Conservation (phyloP, 2,797 vertebrate species). For the Cottoperca gobio region DNA sequence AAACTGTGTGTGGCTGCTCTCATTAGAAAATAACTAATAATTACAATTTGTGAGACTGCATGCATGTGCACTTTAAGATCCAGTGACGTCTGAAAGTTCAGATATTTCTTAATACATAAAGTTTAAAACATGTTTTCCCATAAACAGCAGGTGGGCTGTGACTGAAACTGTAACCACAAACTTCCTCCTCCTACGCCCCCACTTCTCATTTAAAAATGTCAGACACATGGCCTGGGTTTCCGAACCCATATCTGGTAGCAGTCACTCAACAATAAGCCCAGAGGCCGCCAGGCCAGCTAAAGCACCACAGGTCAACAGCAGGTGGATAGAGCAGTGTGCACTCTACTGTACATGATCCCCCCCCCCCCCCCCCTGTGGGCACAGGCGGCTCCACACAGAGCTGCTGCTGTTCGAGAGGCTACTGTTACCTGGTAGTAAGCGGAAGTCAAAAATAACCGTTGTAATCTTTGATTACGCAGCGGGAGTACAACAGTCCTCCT, state of each 20-base stretch:
- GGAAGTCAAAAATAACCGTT: slow-evolving; percentile 53
- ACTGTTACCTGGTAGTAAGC: slow-evolving; percentile 50
- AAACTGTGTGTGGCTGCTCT: neutral
- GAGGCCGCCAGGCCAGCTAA: slow-evolving; percentile 25
- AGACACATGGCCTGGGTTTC: slow-evolving; percentile 51
- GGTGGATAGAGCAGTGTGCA: slow-evolving; percentile 43
- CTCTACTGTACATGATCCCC: slow-evolving; percentile 18
- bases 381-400: slow-evolving; percentile 11
- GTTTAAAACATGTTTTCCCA: neutral
- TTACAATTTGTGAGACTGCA: neutral
- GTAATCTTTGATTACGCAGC: slow-evolving; percentile 40
- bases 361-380: neutral
- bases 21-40: neutral
- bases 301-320: slow-evolving; percentile 61
- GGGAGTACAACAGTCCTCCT: neutral
- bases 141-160: slow-evolving; percentile 24
- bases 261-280: slow-evolving; percentile 44
- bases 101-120: neutral
- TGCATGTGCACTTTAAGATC: neutral
- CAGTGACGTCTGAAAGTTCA: neutral
- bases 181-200: slow-evolving; percentile 11
- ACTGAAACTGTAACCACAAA: slow-evolving; percentile 45
- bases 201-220: slow-evolving; percentile 42
- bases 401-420: slow-evolving; percentile 33
- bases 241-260: slow-evolving; percentile 70